Percentiles rank a stretch among this genome's conserved stretches.
Conservation (phyloP, 2,888 invertebrate genomes). For the Biston betularia region DNA sequence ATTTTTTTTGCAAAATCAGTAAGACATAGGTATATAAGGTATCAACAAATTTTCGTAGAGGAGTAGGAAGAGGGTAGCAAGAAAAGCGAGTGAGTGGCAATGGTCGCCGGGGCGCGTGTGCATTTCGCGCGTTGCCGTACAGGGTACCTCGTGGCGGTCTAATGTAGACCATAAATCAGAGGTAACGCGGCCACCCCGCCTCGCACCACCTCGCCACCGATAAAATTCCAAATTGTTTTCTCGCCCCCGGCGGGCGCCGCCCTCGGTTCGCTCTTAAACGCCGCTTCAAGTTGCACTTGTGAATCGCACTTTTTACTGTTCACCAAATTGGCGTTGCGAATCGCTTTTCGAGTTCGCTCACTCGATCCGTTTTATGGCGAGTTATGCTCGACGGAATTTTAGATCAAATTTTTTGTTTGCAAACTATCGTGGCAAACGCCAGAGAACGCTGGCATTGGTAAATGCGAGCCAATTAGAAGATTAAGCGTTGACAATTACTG, state of each 20-base stretch:
- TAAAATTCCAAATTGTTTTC: conserved; percentile 86
- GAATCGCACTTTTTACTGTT: conserved; percentile 86
- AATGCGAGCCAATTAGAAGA: conserved; percentile 86
- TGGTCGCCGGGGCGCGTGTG: conserved; percentile 65
- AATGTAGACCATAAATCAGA: conserved; percentile 82
- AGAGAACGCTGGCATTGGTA: conserved; percentile 81
- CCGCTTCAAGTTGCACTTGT: conserved; percentile 85
- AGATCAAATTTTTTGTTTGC: conserved; percentile 58
- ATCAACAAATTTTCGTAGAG: conserved; percentile 35
- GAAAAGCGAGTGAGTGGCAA: conserved; percentile 63
- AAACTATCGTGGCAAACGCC: conserved; percentile 66
- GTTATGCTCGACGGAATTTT: conserved; percentile 52
- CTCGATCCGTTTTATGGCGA: conserved; percentile 62
- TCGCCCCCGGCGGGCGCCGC: conserved; percentile 84
- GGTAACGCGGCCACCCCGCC: conserved; percentile 68
- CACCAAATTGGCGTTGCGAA: conserved; percentile 82
- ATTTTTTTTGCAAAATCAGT: not conserved
- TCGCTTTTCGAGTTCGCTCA: conserved; percentile 75
- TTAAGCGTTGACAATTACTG: conserved; percentile 86
- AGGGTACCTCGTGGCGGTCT: conserved; percentile 56
- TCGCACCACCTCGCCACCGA: conserved; percentile 72
- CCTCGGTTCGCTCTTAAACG: conserved; percentile 85
- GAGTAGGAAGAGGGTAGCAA: conserved; percentile 45
- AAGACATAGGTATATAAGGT: not conserved
- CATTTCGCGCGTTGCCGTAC: conserved; percentile 70